Evolutionary conservation across 37 sponge, comb jelly and placozoan species (phyloP), one percentile per base, ranked within the genome.

Genomic region (Geodia barretti): DNA sequence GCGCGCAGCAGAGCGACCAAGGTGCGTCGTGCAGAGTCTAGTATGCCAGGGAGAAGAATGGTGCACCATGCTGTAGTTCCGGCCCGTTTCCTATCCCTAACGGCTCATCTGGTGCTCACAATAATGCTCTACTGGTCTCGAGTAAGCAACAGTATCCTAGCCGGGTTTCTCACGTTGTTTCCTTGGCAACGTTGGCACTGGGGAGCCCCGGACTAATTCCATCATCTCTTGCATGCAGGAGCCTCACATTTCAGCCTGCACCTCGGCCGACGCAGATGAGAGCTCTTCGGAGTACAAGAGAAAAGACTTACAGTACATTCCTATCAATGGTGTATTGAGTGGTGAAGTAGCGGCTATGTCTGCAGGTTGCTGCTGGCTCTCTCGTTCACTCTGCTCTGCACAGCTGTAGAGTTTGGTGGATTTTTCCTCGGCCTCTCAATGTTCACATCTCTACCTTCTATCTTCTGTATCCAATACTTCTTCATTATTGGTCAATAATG

Each of bases 51-150:
- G n/a, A n/a, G n/a, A n/a, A n/a, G n/a, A n/a, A 79, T 86, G 86
- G 83, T 82, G 47, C 40, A 83, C 8, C 73, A 81, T 20, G 72
- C 71, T 3, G 34, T 93, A 7, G 80, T 94, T 43, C 94, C 94
- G 3, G 79, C 90, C 14, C 84, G 94, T 25, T 94, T 94, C 76
- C 79, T 94, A 4, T 75, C 85, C 0, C 85, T 94, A 34, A 90
- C 79, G 1, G 94, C 91, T n/a, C 94, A 94, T 76, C 60, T 94
- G 31, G 88, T 90, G 25, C 59, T 90, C 39, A 94, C 75, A 58
- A 70, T 94, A 72, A 87, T 81, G 78, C 75, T 94, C 14, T 94
- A 78, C 81, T 94, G 88, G 89, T 83, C 88, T 19, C 82, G 94
- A 34, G 92, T 92, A 68, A 79, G 91, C 73, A 21, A 30, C 60